These are phyloP conservation scores for Pampus argenteus DNA, from an alignment of 2,797 vertebrate species.

Conservation along the genomic window DNA sequence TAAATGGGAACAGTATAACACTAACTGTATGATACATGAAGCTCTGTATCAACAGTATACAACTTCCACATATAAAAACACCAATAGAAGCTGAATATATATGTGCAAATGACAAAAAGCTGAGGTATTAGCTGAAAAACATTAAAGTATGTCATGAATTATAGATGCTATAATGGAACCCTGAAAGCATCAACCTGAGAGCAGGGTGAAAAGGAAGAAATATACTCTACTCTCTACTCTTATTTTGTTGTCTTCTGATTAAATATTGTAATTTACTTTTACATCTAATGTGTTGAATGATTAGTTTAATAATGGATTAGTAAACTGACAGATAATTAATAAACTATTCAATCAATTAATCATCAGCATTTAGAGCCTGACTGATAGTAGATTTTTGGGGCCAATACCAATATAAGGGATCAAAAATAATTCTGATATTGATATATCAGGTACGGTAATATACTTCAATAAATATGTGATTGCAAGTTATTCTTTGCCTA, in stretches of 20 bases:
- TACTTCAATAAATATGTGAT: no score
- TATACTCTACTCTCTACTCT: not conserved
- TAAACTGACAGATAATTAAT: not conserved
- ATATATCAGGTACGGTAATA: no score
- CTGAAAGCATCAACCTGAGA: not conserved
- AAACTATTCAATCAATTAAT: accelerated
- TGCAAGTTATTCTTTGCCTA: no score
- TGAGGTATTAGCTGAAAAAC: not conserved
- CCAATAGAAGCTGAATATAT: not conserved
- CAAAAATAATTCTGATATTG: no score
- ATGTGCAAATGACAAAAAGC: not conserved
- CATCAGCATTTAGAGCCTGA: no score
- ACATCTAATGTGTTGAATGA: not conserved
- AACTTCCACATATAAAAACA: not conserved
- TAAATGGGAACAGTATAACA: no score
- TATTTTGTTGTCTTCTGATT: not conserved
- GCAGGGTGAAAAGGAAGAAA: not conserved
- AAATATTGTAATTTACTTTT: not conserved
- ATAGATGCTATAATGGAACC: constrained; percentile 8
- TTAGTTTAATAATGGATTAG: not conserved
- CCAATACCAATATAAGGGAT: no score
- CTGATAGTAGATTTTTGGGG: no score
- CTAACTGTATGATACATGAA: not conserved
- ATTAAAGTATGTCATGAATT: not conserved
- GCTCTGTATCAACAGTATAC: not conserved